Evolutionary conservation across 2,888 invertebrate species (phyloP), one percentile per base, ranked within the genome.

Genomic region (Nemotelus nigrinus): DNA sequence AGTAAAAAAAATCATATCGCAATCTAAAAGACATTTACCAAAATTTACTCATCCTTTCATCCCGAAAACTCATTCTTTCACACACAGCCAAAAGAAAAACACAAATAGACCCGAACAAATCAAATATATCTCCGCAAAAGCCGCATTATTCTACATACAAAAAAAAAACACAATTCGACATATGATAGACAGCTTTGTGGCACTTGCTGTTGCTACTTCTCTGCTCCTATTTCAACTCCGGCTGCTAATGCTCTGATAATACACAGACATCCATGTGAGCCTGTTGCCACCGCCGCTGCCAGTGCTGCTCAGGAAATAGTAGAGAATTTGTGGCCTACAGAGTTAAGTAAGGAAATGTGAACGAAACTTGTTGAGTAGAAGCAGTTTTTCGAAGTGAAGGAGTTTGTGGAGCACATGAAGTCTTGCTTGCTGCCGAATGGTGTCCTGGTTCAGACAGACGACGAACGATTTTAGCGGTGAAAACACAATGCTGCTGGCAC

Each of bases 171-270:
- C 6, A 70, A 70, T 70, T 70, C 55, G 70, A 70, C 47, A 47
- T 53, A 55, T 70, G 70, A 70, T 70, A 70, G 70, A n/a, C 70
- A 55, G 70, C 55, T 70, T 41, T 55, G 70, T 41, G 53, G 44
- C 25, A 25, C 10, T 57, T 57, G 25, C 57, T 25, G 25, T 57
- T 25, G 25, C 25, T 25, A 57, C 25, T 25, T 25, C 25, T 25
- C 57, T 57, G 10, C 6, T 53, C 53, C 6, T 25, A 25, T 25
- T 25, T 25, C 25, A 25, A 25, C 25, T 25, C 0, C 25, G 25
- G 25, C 25, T 25, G 25, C 25, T 25, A 25, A 25, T 25, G 25
- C 25, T 25, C 25, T 25, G 25, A 25, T 41, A 41, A 43, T 63
- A 63, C 43, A 43, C 10, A 65, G 65, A 47, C 10, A n/a, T 25